A percentile compares a stretch with the other conserved stretches of the same genome.
phyloP scores from a whole-genome alignment of 53 echinoderm and acorn worm genomes.

The Crossaster papposus region DNA sequence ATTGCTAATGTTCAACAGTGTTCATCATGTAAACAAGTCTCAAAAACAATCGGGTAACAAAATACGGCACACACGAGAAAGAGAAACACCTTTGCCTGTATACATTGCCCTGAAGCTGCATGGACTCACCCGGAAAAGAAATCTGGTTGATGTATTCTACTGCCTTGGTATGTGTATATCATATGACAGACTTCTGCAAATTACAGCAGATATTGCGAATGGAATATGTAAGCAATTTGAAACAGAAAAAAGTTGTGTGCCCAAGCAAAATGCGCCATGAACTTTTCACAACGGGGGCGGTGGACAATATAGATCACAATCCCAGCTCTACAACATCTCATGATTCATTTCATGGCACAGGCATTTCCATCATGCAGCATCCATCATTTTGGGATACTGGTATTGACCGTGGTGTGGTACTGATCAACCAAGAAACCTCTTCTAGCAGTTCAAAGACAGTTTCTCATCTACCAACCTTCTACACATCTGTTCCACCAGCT shows the following conservation, averaged over 20 bases:
- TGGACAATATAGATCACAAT: conserved; percentile 66
- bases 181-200: no score
- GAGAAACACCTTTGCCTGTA: no score
- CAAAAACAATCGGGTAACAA: no score
- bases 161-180: no score
- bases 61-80: no score
- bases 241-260: conserved; percentile 30
- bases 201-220: no score
- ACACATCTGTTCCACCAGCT: conserved; percentile 52
- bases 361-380: conserved; percentile 53
- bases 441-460: background rate
- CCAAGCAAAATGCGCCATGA: conserved; percentile 34
- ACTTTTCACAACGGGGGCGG: conserved; percentile 49
- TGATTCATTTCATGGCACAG: conserved; percentile 67
- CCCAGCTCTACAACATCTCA: conserved; percentile 42
- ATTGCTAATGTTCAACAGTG: no score
- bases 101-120: no score
- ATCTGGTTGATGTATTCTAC: no score
- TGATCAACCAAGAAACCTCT: conserved; percentile 2
- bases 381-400: background rate
- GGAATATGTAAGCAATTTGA: no score
- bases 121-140: no score
- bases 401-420: background rate
- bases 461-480: background rate
- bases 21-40: no score